Conservation (phyloP, 2,113 vertebrate species). For the Centropus unirufus region DNA sequence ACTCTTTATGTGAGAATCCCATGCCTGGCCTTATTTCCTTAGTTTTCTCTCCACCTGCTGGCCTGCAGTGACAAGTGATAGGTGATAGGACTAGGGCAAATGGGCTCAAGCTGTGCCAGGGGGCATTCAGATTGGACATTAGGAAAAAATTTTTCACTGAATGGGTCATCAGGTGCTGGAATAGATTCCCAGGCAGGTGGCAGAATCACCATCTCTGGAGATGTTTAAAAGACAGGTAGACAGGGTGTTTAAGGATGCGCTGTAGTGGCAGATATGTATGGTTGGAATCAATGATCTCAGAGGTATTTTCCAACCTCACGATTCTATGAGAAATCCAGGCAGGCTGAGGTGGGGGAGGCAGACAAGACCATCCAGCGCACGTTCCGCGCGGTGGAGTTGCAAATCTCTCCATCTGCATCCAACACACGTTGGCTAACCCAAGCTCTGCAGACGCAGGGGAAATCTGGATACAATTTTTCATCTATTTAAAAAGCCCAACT, state of each 20-base stretch:
- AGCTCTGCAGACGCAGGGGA: rapidly evolving
- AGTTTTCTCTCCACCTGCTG: background rate
- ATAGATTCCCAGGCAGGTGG: too few species aligned
- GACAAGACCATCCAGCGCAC: rapidly evolving
- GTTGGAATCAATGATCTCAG: too few species aligned
- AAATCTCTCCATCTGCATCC: rapidly evolving
- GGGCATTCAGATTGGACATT: too few species aligned
- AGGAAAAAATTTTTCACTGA: too few species aligned
- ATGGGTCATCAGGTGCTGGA: too few species aligned
- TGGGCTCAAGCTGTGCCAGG: too few species aligned
- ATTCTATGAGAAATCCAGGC: background rate
- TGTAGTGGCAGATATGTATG: too few species aligned
- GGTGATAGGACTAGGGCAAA: too few species aligned
- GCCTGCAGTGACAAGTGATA: background rate
- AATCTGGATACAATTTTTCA: background rate
- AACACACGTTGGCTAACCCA: background rate
- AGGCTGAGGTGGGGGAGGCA: background rate
- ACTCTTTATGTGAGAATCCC: background rate
- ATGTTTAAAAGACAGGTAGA: too few species aligned
- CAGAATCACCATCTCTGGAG: too few species aligned
- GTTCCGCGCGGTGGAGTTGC: background rate
- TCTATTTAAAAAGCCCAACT: background rate
- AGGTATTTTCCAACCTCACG: too few species aligned
- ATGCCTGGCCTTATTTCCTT: background rate
- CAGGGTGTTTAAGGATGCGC: too few species aligned